Conservation (phyloP, 2,888 invertebrate genomes). For the Mesochorus sp. region DNA sequence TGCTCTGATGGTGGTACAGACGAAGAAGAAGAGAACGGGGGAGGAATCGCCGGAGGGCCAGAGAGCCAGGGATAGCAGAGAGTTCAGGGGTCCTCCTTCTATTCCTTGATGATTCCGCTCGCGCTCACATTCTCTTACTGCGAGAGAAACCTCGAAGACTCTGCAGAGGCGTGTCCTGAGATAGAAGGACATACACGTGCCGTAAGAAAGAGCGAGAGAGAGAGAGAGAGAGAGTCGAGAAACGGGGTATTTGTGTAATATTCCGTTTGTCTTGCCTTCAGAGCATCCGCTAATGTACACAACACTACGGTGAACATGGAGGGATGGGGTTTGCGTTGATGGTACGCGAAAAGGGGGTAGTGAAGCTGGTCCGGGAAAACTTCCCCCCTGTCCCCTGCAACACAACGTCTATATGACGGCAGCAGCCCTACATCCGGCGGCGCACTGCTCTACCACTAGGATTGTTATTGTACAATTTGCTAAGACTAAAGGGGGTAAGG, state of each 20-base stretch:
- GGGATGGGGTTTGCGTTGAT: constrained; percentile 56
- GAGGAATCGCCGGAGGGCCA: constrained; percentile 62
- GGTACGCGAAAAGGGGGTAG: constrained; percentile 63
- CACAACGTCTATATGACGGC: constrained; percentile 64
- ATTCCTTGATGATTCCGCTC: constrained; percentile 43
- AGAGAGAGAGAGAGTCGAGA: constrained; percentile 59
- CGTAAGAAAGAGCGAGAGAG: background rate
- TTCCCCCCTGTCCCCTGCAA: constrained; percentile 70
- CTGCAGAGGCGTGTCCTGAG: constrained; percentile 28
- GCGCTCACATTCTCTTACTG: constrained; percentile 31
- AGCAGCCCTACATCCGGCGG: constrained; percentile 55
- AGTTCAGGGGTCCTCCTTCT: constrained; percentile 28
- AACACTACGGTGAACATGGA: constrained; percentile 72
- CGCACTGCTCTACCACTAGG: constrained; percentile 73
- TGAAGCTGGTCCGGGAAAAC: constrained; percentile 60
- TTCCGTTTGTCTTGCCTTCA: constrained; percentile 82
- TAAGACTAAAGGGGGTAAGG: constrained; percentile 73
- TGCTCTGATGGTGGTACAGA: constrained; percentile 44
- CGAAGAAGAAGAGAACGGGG: too few relatives aligned
- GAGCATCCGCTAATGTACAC: constrained; percentile 82
- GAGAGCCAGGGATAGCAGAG: constrained; percentile 48
- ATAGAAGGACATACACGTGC: constrained; percentile 52
- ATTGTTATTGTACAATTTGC: constrained; percentile 83
- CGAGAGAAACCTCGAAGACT: constrained; percentile 57
- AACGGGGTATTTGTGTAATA: constrained; percentile 81